Percentiles rank a stretch among this genome's conserved stretches.
These are phyloP conservation scores for Orestias chungarensis DNA, from an alignment of 2,797 vertebrate species.

Conservation along the genomic window DNA sequence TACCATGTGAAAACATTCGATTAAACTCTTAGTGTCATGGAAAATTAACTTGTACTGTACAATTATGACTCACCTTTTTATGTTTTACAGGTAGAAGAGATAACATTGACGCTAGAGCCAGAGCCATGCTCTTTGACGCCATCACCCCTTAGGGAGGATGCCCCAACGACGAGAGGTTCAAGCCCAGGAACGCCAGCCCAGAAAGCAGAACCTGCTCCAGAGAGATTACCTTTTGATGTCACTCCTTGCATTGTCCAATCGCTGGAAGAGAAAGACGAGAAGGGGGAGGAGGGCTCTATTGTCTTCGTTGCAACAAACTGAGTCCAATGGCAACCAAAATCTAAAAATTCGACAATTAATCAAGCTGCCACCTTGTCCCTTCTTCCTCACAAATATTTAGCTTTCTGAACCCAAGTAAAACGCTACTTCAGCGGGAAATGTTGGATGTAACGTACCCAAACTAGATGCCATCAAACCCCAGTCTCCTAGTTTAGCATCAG, in stretches of 20 bases:
- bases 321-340: conserved; percentile 27
- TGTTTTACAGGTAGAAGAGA: conserved; percentile 82
- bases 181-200: conserved; percentile 68
- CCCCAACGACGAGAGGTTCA: conserved; percentile 75
- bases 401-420: conserved; percentile 39
- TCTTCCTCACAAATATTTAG: conserved; percentile 50
- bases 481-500: conserved; percentile 4
- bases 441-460: conserved; percentile 48
- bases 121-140: conserved; percentile 82
- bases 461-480: conserved; percentile 27
- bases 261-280: conserved; percentile 86
- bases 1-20: background rate
- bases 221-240: conserved; percentile 86
- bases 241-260: conserved; percentile 89
- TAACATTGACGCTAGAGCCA: conserved; percentile 88
- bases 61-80: background rate
- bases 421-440: conserved; percentile 24
- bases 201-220: conserved; percentile 48
- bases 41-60: background rate
- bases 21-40: background rate
- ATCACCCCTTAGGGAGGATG: conserved; percentile 84
- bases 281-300: conserved; percentile 70
- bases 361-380: conserved; percentile 67
- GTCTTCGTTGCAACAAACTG: conserved; percentile 75
- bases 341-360: conserved; percentile 72